These are phyloP conservation scores for Rhizoglyphus robini DNA, from an alignment of 1,140 invertebrate genomes.

Conservation along the genomic window DNA sequence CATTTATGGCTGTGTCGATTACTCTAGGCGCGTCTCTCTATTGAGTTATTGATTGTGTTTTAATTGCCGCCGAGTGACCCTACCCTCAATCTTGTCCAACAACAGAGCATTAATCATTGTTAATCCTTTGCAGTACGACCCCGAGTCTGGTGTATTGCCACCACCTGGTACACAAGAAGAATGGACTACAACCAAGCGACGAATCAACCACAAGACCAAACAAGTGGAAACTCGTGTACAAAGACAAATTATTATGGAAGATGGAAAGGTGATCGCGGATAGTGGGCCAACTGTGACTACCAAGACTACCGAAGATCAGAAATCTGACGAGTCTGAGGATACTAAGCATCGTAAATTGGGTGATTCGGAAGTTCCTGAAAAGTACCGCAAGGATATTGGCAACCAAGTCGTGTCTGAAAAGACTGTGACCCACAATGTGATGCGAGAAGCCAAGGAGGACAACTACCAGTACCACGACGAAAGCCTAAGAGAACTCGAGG, in stretches of 20 bases:
- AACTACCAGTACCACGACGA: constrained; percentile 30
- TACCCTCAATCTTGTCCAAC: too few relatives aligned
- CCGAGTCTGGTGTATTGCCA: constrained; percentile 1
- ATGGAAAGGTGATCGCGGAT: constrained; percentile 73
- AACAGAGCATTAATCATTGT: too few relatives aligned
- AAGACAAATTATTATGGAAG: constrained; percentile 70
- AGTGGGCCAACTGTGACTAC: constrained; percentile 74
- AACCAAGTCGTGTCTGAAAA: constrained; percentile 27
- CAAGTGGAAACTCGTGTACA: constrained; percentile 78
- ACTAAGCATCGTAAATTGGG: constrained; percentile 12
- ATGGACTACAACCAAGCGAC: constrained; percentile 20
- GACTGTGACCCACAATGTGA: constrained; percentile 26
- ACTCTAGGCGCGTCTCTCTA: too few relatives aligned
- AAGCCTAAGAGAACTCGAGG: constrained; percentile 25
- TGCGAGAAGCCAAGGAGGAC: constrained; percentile 28
- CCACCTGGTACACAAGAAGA: constrained; percentile 17
- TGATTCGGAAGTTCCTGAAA: constrained; percentile 18
- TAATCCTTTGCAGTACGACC: neutral
- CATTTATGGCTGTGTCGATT: too few relatives aligned
- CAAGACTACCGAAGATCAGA: constrained; percentile 71
- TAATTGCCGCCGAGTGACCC: too few relatives aligned
- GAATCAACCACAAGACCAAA: constrained; percentile 22
- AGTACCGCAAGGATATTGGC: constrained; percentile 10
- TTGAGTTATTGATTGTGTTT: too few relatives aligned
- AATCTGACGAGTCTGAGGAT: constrained; percentile 49